Evolutionary conservation across 1,140 invertebrate species (phyloP).

Genomic region (Lucilia cuprina): DNA sequence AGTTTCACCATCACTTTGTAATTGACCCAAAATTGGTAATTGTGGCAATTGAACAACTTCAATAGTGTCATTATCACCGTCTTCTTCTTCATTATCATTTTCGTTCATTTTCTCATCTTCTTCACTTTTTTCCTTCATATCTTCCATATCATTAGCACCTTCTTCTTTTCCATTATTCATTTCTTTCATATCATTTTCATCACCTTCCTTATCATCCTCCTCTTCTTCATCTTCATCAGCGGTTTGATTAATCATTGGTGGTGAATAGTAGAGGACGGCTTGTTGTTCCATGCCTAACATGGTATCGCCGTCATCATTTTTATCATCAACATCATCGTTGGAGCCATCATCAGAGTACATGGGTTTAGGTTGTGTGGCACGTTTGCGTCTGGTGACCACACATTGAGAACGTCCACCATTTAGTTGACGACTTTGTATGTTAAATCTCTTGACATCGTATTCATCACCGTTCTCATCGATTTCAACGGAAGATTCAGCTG

Average conservation of each 20-base stretch:
- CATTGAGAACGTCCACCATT: slow-evolving; percentile 54
- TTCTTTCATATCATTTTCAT: background rate
- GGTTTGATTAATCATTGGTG: slow-evolving; percentile 16
- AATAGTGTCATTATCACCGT: background rate
- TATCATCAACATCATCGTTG: slow-evolving; percentile 30
- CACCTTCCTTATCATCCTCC: slow-evolving; percentile 1
- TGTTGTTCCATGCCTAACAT: background rate
- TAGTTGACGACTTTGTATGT: slow-evolving; percentile 54
- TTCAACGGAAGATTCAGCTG: slow-evolving; percentile 52
- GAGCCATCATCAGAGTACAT: background rate
- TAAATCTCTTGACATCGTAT: slow-evolving; percentile 55
- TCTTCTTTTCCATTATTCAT: background rate
- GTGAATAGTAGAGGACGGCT: background rate
- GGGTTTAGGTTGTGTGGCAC: slow-evolving; percentile 21
- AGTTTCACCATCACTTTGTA: slow-evolving; percentile 16
- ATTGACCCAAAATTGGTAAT: slow-evolving; percentile 12
- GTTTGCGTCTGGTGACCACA: slow-evolving; percentile 53
- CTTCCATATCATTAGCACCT: background rate
- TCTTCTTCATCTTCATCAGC: slow-evolving; percentile 21
- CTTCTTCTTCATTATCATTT: background rate
- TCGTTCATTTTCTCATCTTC: slow-evolving; percentile 34
- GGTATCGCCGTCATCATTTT: background rate
- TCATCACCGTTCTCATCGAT: slow-evolving; percentile 58
- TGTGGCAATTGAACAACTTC: slow-evolving; percentile 9
- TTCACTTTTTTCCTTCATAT: background rate